phyloP scores from a whole-genome alignment of 2,797 vertebrate genomes.

The Lacerta agilis region DNA sequence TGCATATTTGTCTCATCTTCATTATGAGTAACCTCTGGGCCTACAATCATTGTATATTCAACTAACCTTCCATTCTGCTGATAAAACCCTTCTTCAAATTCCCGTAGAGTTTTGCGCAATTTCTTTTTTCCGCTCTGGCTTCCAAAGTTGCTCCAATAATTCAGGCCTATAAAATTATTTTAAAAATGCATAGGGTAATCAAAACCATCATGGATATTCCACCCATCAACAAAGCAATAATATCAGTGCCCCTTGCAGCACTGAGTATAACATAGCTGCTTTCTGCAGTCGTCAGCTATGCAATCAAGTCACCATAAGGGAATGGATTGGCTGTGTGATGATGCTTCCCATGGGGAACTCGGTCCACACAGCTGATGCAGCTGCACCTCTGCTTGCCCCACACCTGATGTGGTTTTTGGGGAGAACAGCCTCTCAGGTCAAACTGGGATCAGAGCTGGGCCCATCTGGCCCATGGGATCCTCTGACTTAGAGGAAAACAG shows the following conservation, averaged over 20 bases:
- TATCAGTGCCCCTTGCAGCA: too few species aligned
- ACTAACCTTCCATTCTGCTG: conserved; percentile 95
- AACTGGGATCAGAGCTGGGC: too few species aligned
- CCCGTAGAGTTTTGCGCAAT: conserved; percentile 90
- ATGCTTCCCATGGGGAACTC: too few species aligned
- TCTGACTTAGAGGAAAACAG: neutral
- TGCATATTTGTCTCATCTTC: neutral
- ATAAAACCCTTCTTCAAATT: conserved; percentile 96
- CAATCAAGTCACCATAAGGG: too few species aligned
- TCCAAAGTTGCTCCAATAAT: conserved; percentile 98
- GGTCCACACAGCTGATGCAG: too few species aligned
- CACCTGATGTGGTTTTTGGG: too few species aligned
- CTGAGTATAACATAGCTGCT: too few species aligned
- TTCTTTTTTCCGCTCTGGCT: conserved; percentile 95
- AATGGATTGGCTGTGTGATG: too few species aligned
- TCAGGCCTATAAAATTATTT: conserved; percentile 86
- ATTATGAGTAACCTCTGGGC: neutral
- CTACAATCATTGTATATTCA: neutral
- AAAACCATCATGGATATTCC: neutral
- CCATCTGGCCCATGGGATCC: too few species aligned
- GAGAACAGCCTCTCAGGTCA: too few species aligned
- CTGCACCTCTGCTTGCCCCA: too few species aligned
- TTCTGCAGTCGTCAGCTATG: too few species aligned
- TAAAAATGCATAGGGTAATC: conserved; percentile 4
- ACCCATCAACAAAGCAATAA: neutral